A percentile compares a stretch with the other conserved stretches of the same genome.
phyloP scores from a whole-genome alignment of 2,113 vertebrate genomes.

The Tenrec ecaudatus region DNA sequence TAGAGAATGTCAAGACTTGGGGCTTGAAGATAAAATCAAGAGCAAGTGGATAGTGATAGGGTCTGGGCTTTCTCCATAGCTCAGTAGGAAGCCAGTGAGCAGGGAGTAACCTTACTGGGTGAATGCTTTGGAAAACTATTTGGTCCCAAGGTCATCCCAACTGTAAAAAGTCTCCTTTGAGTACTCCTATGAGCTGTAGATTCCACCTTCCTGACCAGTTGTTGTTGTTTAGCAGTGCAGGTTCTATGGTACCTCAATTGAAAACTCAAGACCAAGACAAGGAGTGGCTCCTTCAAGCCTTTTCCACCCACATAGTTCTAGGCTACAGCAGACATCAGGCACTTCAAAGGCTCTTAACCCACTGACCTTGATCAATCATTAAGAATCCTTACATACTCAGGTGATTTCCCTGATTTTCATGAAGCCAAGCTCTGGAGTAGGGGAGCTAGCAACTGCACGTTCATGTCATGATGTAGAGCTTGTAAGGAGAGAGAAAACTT shows the following conservation, averaged over 20 bases:
- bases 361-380: background rate
- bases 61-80: background rate
- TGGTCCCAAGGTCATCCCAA: background rate
- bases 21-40: background rate
- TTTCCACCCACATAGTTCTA: constrained; percentile 6
- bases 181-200: background rate
- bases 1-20: background rate
- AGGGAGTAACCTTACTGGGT: background rate
- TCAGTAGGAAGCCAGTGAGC: background rate
- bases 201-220: background rate
- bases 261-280: background rate
- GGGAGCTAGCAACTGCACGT: background rate
- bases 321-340: background rate
- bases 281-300: background rate
- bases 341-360: constrained; percentile 22
- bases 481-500: too few relatives aligned
- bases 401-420: background rate
- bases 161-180: background rate
- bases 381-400: background rate
- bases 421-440: background rate
- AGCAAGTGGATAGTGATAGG: background rate
- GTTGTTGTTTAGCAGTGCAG: background rate
- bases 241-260: background rate
- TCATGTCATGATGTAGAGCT: too few relatives aligned
- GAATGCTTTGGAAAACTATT: background rate